These are phyloP conservation scores for Xiphorhynchus elegans DNA, from an alignment of 2,113 vertebrate genomes.

Conservation along the genomic window DNA sequence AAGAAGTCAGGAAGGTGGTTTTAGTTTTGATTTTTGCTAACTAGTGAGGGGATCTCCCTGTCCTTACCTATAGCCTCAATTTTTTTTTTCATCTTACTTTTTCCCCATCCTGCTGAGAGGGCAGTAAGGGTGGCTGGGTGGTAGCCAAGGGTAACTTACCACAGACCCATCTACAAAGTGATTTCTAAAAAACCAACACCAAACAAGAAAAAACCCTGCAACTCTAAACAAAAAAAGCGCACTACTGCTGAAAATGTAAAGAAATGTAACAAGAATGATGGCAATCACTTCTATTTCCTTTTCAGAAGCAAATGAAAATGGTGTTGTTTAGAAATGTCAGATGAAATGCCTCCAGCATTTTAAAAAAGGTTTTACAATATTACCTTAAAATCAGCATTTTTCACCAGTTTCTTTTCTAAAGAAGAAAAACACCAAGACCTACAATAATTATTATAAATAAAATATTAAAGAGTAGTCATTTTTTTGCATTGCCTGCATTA, in stretches of 20 bases:
- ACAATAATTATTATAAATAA: not conserved
- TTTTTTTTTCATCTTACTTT: not conserved
- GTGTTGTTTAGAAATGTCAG: not conserved
- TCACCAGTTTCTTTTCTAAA: not conserved
- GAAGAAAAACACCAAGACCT: not conserved
- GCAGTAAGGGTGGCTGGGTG: not conserved
- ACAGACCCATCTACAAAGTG: not conserved
- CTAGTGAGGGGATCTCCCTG: not conserved
- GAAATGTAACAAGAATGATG: not conserved
- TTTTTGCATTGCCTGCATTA: not conserved
- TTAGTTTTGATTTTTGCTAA: not conserved
- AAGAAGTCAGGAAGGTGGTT: not conserved
- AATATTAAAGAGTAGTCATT: not conserved
- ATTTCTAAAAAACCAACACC: not conserved
- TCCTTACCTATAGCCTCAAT: accelerated
- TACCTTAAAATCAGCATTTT: not conserved
- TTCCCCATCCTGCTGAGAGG: not conserved
- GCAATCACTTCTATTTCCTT: not conserved
- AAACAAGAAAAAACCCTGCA: not conserved
- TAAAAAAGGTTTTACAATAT: not conserved
- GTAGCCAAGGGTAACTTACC: not conserved
- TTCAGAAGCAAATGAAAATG: not conserved
- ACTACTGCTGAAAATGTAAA: not conserved
- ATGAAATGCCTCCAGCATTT: not conserved
- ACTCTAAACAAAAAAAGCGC: not conserved